Evolutionary conservation across 1,140 invertebrate genomes (phyloP).

Genomic region (Condylostylus longicornis): DNA sequence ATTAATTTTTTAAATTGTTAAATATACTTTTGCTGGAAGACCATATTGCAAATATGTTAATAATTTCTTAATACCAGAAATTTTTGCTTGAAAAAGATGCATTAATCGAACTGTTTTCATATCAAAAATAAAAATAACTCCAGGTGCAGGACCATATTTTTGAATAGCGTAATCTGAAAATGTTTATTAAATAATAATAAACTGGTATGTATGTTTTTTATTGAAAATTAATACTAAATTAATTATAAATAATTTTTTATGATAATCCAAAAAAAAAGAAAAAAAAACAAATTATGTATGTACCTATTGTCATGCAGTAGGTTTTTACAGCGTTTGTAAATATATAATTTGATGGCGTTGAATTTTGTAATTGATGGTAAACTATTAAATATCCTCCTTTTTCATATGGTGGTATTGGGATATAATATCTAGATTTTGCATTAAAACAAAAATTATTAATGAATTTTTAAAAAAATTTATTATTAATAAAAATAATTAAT

Average conservation of each 20-base stretch:
- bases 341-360: conserved; percentile 3
- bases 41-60: conserved; percentile 39
- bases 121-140: conserved; percentile 46
- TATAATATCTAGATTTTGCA: conserved; percentile 4
- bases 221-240: conserved; percentile 11
- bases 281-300: background rate
- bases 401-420: conserved; percentile 3
- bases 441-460: too few species aligned
- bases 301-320: conserved; percentile 8
- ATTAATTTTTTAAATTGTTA: too few species aligned
- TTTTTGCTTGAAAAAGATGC: conserved; percentile 39
- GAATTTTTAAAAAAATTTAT: background rate
- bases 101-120: conserved; percentile 42
- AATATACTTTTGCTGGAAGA: background rate
- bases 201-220: too few species aligned
- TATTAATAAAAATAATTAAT: background rate
- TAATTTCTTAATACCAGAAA: conserved; percentile 31
- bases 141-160: conserved; percentile 36
- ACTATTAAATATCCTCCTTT: conserved; percentile 1
- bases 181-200: too few species aligned
- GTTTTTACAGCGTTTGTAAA: conserved; percentile 7
- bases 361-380: conserved; percentile 2
- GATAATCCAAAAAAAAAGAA: background rate
- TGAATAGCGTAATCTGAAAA: conserved; percentile 35
- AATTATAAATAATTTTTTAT: background rate